A percentile compares a stretch with the other conserved stretches of the same genome.
Evolutionary conservation across 2,888 invertebrate species (phyloP).

Genomic region (Ptychoptera contaminata): DNA sequence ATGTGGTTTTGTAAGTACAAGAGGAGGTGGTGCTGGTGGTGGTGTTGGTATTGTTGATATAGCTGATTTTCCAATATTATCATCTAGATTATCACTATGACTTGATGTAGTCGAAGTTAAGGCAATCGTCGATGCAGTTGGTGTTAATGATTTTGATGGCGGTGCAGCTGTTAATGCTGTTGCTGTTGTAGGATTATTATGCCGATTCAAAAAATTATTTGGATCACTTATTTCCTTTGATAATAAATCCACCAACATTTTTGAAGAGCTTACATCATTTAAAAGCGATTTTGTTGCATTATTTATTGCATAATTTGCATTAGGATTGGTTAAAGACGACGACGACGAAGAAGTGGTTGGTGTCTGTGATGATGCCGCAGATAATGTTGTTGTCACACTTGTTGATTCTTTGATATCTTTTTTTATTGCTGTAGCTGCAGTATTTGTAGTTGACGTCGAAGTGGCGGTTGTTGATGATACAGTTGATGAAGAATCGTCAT

Average conservation of each 20-base stretch:
- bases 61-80: background rate
- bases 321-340: too few species aligned
- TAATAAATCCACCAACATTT: constrained; percentile 5
- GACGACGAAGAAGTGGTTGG: too few species aligned
- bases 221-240: constrained; percentile 5
- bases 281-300: too few species aligned
- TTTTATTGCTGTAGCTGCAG: background rate
- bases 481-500: background rate
- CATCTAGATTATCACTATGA: too few species aligned
- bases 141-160: background rate
- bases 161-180: background rate
- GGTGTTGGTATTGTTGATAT: background rate
- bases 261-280: background rate
- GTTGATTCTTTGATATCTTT: constrained; percentile 2
- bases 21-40: background rate
- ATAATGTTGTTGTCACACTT: background rate
- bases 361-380: too few species aligned
- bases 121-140: background rate
- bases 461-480: background rate
- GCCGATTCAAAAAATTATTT: background rate
- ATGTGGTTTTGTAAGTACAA: too few species aligned
- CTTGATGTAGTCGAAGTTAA: background rate
- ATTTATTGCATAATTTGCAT: too few species aligned
- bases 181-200: background rate
- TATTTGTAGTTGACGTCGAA: background rate